Evolutionary conservation across 2,888 invertebrate genomes (phyloP).

Genomic region (Rhogogaster chlorosoma): DNA sequence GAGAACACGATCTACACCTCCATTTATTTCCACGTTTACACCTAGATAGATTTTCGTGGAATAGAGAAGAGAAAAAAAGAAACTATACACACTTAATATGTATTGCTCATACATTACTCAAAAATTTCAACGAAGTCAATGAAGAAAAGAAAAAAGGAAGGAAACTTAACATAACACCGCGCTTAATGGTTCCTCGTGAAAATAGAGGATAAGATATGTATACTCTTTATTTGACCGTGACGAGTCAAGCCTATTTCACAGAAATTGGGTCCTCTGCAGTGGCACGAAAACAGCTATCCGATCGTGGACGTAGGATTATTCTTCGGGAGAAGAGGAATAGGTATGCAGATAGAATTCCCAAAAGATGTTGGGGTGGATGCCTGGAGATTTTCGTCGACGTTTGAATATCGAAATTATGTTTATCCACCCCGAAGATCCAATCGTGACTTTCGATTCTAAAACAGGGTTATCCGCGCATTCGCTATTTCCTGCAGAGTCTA

Average conservation of each 20-base stretch:
- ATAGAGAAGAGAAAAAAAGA: not conserved
- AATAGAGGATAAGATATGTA: not conserved
- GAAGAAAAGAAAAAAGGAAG: not conserved
- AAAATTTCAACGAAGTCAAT: not conserved
- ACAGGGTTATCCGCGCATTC: conserved; percentile 12
- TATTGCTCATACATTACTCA: not conserved
- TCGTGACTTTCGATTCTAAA: conserved; percentile 38
- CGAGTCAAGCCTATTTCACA: not conserved
- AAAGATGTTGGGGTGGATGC: conserved; percentile 26
- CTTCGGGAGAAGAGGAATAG: not conserved
- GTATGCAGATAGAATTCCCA: conserved; percentile 12
- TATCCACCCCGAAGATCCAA: conserved; percentile 37
- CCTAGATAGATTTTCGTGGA: not conserved
- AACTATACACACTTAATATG: not conserved
- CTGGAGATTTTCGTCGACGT: conserved; percentile 17
- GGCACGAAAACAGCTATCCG: not conserved
- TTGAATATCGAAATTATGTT: conserved; percentile 48
- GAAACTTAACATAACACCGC: not conserved
- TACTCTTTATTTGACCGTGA: not conserved
- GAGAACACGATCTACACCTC: not conserved
- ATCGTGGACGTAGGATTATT: conserved; percentile 16
- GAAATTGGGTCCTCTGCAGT: not conserved
- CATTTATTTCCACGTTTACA: not conserved
- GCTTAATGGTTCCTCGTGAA: not conserved
- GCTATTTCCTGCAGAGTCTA: not conserved